These are phyloP conservation scores for Maconellicoccus hirsutus DNA, from an alignment of 1,140 invertebrate genomes.

Conservation along the genomic window DNA sequence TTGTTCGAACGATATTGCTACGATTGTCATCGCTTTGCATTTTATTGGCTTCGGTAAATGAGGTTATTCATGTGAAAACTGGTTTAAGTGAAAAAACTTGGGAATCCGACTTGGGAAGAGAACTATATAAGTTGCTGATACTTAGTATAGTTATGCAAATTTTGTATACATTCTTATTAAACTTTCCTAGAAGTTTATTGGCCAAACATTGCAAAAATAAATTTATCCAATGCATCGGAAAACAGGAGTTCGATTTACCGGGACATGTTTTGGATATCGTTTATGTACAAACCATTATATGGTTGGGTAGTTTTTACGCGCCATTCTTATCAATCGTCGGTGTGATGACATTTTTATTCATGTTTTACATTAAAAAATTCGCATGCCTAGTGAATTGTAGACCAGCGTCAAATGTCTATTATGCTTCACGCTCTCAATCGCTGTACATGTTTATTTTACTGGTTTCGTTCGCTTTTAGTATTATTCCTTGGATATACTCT, in stretches of 20 bases:
- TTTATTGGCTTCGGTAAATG: slow-evolving; percentile 49
- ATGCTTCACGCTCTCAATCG: slow-evolving; percentile 66
- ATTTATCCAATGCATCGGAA: slow-evolving; percentile 50
- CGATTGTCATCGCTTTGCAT: slow-evolving; percentile 60
- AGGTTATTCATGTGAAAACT: slow-evolving; percentile 23
- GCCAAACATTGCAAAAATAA: slow-evolving; percentile 44
- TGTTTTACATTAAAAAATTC: slow-evolving; percentile 82
- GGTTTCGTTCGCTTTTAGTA: slow-evolving; percentile 55
- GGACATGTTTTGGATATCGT: slow-evolving; percentile 76
- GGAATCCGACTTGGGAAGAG: slow-evolving; percentile 83
- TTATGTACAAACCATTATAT: slow-evolving; percentile 74
- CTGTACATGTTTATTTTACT: slow-evolving; percentile 71
- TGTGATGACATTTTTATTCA: slow-evolving; percentile 54
- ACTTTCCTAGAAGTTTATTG: slow-evolving; percentile 58
- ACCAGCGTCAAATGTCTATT: slow-evolving; percentile 59
- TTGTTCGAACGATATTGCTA: slow-evolving; percentile 63
- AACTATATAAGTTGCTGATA: slow-evolving; percentile 71
- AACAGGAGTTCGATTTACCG: slow-evolving; percentile 67
- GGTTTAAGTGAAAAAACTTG: slow-evolving; percentile 41
- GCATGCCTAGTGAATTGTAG: slow-evolving; percentile 58
- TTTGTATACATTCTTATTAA: slow-evolving; percentile 64
- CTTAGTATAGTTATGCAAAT: slow-evolving; percentile 66
- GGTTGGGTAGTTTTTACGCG: slow-evolving; percentile 75
- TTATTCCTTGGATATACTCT: slow-evolving; percentile 57
- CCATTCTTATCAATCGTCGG: slow-evolving; percentile 65